phyloP scores from a whole-genome alignment of 2,888 invertebrate species.

The Zaprionus obscuricornis region DNA sequence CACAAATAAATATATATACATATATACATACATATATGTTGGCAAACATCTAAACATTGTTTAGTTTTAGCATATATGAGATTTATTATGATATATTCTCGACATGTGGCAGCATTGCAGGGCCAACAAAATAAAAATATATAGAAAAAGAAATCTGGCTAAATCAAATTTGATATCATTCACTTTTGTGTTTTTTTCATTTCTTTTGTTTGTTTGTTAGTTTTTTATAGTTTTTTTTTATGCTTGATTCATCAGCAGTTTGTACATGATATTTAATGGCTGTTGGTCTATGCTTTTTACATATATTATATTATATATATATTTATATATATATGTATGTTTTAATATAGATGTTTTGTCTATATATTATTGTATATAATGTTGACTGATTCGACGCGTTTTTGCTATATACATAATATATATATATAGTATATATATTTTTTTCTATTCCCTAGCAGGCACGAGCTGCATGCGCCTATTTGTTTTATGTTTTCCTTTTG shows the following conservation, averaged over 20 bases:
- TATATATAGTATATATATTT: no score
- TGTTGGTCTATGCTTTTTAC: slow-evolving; percentile 17
- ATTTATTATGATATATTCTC: slow-evolving; percentile 68
- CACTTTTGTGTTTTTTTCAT: slow-evolving; percentile 16
- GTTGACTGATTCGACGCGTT: slow-evolving; percentile 34
- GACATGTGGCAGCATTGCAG: slow-evolving; percentile 47
- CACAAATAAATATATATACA: slow-evolving; percentile 15
- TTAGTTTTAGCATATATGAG: slow-evolving; percentile 22
- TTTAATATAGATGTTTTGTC: slow-evolving; percentile 10
- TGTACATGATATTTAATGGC: slow-evolving; percentile 46
- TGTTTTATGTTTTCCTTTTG: slow-evolving; percentile 46
- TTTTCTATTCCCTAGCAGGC: slow-evolving; percentile 33
- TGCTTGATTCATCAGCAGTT: slow-evolving; percentile 21
- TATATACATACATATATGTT: slow-evolving; percentile 8
- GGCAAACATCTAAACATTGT: slow-evolving; percentile 14
- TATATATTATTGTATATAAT: slow-evolving; percentile 22
- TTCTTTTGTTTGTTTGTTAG: no score
- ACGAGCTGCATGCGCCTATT: slow-evolving; percentile 62
- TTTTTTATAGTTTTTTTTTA: no score
- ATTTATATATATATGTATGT: slow-evolving; percentile 10
- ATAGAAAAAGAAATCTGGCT: slow-evolving; percentile 26
- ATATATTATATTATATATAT: slow-evolving; percentile 9
- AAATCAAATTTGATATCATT: slow-evolving; percentile 41
- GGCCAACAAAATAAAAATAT: slow-evolving; percentile 1
- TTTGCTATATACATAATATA: slow-evolving; percentile 31